Conservation (phyloP, 1,140 invertebrate genomes). For the Sarcophaga bullata region DNA sequence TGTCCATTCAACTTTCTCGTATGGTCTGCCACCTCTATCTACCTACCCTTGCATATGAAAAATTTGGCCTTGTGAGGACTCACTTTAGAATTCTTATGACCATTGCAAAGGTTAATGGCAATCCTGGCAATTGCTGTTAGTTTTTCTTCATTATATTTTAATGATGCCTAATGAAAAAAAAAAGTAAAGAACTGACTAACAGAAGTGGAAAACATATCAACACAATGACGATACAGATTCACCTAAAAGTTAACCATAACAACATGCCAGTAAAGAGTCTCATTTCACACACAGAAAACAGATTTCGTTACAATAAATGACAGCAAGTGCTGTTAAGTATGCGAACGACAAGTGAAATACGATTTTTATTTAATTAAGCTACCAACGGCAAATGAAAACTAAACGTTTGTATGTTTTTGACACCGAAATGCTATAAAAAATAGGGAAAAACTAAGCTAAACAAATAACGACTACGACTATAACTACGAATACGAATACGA, state of each 20-base stretch:
- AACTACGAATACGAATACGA: too few species aligned
- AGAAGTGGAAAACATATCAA: not conserved
- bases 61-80: too few species aligned
- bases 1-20: too few species aligned
- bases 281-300: too few species aligned
- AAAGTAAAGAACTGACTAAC: too few species aligned
- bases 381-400: not conserved
- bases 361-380: not conserved
- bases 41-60: too few species aligned
- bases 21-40: too few species aligned
- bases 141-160: constrained; percentile 2
- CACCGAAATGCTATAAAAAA: not conserved
- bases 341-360: constrained; percentile 3
- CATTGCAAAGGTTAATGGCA: not conserved
- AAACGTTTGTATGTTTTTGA: not conserved
- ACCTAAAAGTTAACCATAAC: not conserved
- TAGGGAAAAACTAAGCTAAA: not conserved
- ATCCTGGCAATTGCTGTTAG: not conserved
- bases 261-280: not conserved
- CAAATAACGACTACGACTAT: not conserved
- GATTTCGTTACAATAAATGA: not conserved
- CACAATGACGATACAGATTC: not conserved
- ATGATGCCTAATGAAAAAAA: not conserved
- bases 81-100: too few species aligned
- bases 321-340: not conserved